Conservation (phyloP, 2,888 invertebrate species). For the Microchrysa polita region DNA sequence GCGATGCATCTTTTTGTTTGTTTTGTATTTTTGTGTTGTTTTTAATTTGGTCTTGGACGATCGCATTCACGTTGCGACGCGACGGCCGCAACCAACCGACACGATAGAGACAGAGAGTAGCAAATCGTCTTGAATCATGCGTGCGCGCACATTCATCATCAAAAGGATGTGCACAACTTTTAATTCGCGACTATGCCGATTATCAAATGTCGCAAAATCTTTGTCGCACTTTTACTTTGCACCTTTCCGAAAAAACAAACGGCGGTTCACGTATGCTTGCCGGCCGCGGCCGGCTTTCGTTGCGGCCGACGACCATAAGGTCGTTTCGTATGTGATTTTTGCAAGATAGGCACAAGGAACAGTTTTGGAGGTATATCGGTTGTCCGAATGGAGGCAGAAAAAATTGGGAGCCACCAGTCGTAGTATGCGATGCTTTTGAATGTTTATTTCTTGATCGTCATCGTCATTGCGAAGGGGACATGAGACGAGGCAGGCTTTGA, state of each 20-base stretch:
- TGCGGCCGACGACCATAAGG: no score
- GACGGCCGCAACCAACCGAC: no score
- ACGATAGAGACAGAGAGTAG: neutral
- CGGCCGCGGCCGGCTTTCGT: no score
- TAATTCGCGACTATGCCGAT: constrained; percentile 31
- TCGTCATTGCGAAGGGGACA: neutral
- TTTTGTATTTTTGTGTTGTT: no score
- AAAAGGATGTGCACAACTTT: constrained; percentile 20
- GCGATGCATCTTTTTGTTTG: neutral
- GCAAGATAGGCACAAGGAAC: no score
- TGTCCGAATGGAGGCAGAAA: no score
- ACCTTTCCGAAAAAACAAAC: constrained; percentile 7
- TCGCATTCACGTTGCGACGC: no score
- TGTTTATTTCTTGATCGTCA: constrained; percentile 26
- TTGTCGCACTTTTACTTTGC: constrained; percentile 33
- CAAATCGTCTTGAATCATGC: neutral
- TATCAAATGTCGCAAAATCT: constrained; percentile 17
- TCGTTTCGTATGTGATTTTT: no score
- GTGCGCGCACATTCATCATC: constrained; percentile 10
- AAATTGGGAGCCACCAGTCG: no score
- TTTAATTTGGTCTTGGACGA: no score
- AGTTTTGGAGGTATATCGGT: no score
- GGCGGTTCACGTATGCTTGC: no score
- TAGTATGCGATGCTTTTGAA: neutral
- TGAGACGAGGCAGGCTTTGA: neutral